A percentile compares a stretch with the other conserved stretches of the same genome.
Evolutionary conservation across 2,888 invertebrate species (phyloP).

Genomic region (Trichacis sp.): DNA sequence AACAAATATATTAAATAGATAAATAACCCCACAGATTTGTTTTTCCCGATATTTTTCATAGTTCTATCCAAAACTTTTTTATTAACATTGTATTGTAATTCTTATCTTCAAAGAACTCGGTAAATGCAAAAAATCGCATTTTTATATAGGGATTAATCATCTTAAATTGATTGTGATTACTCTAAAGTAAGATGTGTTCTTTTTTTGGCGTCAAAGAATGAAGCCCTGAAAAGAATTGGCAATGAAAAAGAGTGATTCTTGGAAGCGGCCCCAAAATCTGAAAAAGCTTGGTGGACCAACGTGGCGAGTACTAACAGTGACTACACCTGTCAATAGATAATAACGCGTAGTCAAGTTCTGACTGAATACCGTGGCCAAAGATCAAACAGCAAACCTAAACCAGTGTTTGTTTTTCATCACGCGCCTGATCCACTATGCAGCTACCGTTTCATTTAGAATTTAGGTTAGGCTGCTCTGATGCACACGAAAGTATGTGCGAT

Average conservation of each 20-base stretch:
- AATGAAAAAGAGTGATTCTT: slow-evolving; percentile 63
- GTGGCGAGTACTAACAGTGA: slow-evolving; percentile 46
- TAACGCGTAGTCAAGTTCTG: slow-evolving; percentile 61
- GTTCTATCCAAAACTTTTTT: too few relatives aligned
- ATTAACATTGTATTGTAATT: too few relatives aligned
- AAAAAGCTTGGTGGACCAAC: slow-evolving; percentile 42
- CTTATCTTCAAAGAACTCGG: too few relatives aligned
- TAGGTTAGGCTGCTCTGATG: slow-evolving; percentile 60
- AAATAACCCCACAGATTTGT: too few relatives aligned
- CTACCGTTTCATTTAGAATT: slow-evolving; percentile 67
- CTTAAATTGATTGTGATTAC: too few relatives aligned
- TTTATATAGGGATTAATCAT: too few relatives aligned
- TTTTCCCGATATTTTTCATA: too few relatives aligned
- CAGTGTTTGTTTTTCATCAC: slow-evolving; percentile 70
- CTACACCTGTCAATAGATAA: slow-evolving; percentile 64
- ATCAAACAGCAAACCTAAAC: slow-evolving; percentile 69
- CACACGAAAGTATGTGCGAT: too few relatives aligned
- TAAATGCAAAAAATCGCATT: too few relatives aligned
- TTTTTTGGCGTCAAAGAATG: slow-evolving; percentile 59
- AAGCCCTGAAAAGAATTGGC: slow-evolving; percentile 60
- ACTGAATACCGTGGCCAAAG: slow-evolving; percentile 67
- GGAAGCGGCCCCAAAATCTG: slow-evolving; percentile 52
- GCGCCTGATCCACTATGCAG: slow-evolving; percentile 68
- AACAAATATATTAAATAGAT: too few relatives aligned
- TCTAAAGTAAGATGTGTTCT: too few relatives aligned